A percentile compares a stretch with the other conserved stretches of the same genome.
Evolutionary conservation across 2,113 vertebrate genomes (phyloP).

Genomic region (Artemisiospiza belli): DNA sequence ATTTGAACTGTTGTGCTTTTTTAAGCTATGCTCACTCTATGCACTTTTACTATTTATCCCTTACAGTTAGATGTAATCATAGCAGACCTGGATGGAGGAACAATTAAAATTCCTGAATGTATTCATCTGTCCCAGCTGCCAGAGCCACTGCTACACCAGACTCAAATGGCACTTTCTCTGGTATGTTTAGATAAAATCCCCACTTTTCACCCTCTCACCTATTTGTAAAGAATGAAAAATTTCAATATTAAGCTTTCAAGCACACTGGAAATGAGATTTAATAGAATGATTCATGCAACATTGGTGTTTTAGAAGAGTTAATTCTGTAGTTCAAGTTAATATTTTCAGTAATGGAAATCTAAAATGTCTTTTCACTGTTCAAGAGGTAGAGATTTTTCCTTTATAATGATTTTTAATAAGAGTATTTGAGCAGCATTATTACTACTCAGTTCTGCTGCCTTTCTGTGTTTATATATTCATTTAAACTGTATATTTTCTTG

Average conservation of each 20-base stretch:
- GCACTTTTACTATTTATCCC: background rate
- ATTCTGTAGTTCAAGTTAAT: background rate
- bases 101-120: slow-evolving; percentile 97
- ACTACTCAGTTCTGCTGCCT: background rate
- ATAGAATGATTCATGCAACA: background rate
- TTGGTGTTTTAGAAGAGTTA: background rate
- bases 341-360: background rate
- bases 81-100: slow-evolving; percentile 96
- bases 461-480: background rate
- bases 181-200: slow-evolving; percentile 71
- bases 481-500: background rate
- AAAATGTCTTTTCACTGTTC: background rate
- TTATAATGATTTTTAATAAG: background rate
- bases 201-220: background rate
- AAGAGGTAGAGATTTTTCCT: background rate
- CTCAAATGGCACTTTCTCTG: slow-evolving; percentile 87
- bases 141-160: slow-evolving; percentile 91
- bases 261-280: background rate
- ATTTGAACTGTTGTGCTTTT: background rate
- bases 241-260: background rate
- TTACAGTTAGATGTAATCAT: slow-evolving; percentile 96
- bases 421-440: background rate
- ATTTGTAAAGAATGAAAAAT: background rate
- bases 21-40: background rate
- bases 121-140: slow-evolving; percentile 94